Conservation (phyloP, 1,140 invertebrate species). For the Gonioctena quinquepunctata region DNA sequence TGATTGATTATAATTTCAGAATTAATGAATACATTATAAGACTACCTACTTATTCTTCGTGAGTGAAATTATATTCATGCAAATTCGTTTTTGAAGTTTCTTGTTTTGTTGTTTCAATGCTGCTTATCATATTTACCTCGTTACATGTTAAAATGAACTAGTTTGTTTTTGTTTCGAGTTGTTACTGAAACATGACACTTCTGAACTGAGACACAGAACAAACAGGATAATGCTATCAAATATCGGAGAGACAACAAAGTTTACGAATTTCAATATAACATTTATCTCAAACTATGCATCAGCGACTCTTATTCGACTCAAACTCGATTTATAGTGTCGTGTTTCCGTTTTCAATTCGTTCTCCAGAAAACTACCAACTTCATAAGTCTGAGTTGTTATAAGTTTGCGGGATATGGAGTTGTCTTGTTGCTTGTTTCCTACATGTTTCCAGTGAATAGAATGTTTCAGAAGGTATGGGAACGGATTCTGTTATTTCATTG, state of each 20-base stretch:
- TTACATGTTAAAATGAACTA: too few relatives aligned
- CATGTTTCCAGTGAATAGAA: neutral
- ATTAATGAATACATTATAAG: too few relatives aligned
- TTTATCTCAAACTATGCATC: constrained; percentile 11
- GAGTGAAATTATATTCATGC: too few relatives aligned
- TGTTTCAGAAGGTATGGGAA: neutral
- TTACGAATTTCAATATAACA: neutral
- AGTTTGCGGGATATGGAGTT: neutral
- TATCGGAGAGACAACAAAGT: neutral
- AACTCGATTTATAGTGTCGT: constrained; percentile 12
- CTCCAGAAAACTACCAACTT: constrained; percentile 5
- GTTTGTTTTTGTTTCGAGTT: too few relatives aligned
- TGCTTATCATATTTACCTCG: too few relatives aligned
- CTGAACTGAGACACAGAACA: too few relatives aligned
- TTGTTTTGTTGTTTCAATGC: too few relatives aligned
- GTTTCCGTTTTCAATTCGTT: constrained; percentile 15
- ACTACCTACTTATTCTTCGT: too few relatives aligned
- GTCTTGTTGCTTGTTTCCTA: neutral
- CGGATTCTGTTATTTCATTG: neutral
- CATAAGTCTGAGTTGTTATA: constrained; percentile 11
- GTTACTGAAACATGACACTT: too few relatives aligned
- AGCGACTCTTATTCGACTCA: constrained; percentile 1
- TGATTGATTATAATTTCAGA: too few relatives aligned
- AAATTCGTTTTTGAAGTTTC: too few relatives aligned
- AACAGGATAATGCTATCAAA: neutral